phyloP scores from a whole-genome alignment of 2,113 vertebrate species.

The Echinops telfairi region DNA sequence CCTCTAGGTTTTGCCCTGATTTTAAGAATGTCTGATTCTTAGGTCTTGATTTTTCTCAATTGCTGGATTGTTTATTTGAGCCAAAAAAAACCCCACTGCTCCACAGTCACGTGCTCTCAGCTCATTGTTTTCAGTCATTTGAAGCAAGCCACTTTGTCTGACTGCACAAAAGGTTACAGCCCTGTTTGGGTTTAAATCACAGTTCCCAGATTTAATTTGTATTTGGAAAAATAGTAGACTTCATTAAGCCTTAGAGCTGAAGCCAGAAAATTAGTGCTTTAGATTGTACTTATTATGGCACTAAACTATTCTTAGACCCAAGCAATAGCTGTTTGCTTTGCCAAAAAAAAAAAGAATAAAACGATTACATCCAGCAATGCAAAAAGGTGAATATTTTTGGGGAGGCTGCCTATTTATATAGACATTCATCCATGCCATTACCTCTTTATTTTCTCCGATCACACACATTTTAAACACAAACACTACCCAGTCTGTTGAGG shows the following conservation, averaged over 20 bases:
- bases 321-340: not conserved
- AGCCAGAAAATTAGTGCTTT: conserved; percentile 28
- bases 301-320: not conserved
- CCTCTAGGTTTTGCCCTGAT: not conserved
- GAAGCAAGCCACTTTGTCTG: not conserved
- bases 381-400: not conserved
- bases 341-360: not conserved
- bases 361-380: not conserved
- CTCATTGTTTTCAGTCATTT: not conserved
- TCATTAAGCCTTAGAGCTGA: not conserved
- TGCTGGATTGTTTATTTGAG: conserved; percentile 7
- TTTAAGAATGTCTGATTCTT: conserved; percentile 7
- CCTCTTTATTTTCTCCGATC: too few species aligned
- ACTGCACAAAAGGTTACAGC: not conserved
- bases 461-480: not conserved
- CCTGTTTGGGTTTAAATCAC: not conserved
- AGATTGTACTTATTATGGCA: not conserved
- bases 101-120: not conserved
- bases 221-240: not conserved
- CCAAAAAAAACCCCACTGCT: not conserved
- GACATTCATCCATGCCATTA: too few species aligned
- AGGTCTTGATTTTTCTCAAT: not conserved
- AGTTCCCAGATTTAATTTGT: conserved; percentile 54
- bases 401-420: not conserved
- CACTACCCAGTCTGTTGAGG: not conserved